A percentile compares a stretch with the other conserved stretches of the same genome.
phyloP scores from a whole-genome alignment of 2,888 invertebrate species.

The Abrostola tripartita region DNA sequence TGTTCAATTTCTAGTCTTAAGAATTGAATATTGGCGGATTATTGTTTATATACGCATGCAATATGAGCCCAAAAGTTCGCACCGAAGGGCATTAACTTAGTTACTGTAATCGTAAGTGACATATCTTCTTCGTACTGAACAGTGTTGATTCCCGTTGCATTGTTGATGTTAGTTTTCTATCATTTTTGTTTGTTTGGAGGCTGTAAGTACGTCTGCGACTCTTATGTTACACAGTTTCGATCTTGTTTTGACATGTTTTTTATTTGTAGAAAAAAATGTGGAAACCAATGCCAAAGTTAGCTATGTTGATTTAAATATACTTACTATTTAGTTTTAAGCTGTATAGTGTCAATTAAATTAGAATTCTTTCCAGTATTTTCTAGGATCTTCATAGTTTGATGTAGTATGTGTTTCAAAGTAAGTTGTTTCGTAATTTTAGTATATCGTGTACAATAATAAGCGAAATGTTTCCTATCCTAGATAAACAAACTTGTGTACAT shows the following conservation, averaged over 20 bases:
- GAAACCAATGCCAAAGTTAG: conserved; percentile 89
- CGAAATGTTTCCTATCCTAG: conserved; percentile 88
- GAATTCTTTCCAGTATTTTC: conserved; percentile 83
- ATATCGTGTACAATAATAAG: conserved; percentile 83
- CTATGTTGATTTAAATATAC: conserved; percentile 83
- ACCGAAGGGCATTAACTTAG: conserved; percentile 84
- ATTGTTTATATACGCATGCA: conserved; percentile 69
- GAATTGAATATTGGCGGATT: conserved; percentile 77
- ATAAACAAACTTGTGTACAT: conserved; percentile 81
- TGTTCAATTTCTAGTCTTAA: conserved; percentile 87
- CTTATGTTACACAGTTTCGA: conserved; percentile 80
- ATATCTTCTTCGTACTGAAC: conserved; percentile 80
- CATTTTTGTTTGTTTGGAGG: conserved; percentile 74
- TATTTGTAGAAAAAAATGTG: conserved; percentile 81
- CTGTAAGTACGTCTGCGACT: conserved; percentile 63
- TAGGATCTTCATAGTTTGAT: conserved; percentile 84
- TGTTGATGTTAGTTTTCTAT: conserved; percentile 81
- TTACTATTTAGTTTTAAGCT: conserved; percentile 84
- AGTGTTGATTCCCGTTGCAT: conserved; percentile 78
- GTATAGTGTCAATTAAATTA: conserved; percentile 87
- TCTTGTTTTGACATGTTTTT: conserved; percentile 85
- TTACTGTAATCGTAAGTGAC: conserved; percentile 76
- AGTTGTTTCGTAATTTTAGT: conserved; percentile 84
- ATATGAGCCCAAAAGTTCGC: conserved; percentile 81
- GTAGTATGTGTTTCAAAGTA: conserved; percentile 81